Conservation (phyloP, 1,140 invertebrate species). For the Hormaphis cornu region DNA sequence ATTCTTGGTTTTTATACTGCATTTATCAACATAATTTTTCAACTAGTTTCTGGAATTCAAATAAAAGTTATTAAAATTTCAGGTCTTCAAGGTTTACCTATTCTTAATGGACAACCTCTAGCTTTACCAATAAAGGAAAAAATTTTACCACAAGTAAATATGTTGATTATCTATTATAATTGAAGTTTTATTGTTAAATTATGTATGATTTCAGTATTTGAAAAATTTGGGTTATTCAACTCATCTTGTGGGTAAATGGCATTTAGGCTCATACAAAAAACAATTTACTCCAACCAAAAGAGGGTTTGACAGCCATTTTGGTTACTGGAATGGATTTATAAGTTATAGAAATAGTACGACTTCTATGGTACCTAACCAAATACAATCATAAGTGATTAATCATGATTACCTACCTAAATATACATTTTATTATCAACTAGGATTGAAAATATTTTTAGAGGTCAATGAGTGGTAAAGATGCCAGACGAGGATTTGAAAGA, state of each 20-base stretch:
- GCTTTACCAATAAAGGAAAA: constrained; percentile 50
- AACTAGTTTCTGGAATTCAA: no score
- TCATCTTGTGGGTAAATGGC: constrained; percentile 63
- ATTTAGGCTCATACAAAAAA: constrained; percentile 52
- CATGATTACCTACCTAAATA: background rate
- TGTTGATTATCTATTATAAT: background rate
- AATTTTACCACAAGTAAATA: constrained; percentile 47
- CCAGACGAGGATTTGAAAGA: constrained; percentile 37
- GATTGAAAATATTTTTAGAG: background rate
- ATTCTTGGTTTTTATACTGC: no score
- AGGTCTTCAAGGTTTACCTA: constrained; percentile 56
- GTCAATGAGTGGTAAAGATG: background rate
- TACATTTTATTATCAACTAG: background rate
- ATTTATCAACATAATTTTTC: no score
- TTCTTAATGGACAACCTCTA: constrained; percentile 47
- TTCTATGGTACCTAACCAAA: constrained; percentile 36
- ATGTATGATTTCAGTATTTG: constrained; percentile 42
- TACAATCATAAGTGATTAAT: background rate
- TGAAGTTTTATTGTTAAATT: background rate
- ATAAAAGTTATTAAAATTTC: background rate
- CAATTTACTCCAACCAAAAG: constrained; percentile 52
- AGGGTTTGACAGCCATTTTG: constrained; percentile 58
- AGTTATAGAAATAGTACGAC: constrained; percentile 55
- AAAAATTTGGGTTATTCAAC: constrained; percentile 55
- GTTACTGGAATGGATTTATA: constrained; percentile 54